These are phyloP conservation scores for Antidorcas marsupialis DNA, from an alignment of 2,113 vertebrate species.

Conservation along the genomic window DNA sequence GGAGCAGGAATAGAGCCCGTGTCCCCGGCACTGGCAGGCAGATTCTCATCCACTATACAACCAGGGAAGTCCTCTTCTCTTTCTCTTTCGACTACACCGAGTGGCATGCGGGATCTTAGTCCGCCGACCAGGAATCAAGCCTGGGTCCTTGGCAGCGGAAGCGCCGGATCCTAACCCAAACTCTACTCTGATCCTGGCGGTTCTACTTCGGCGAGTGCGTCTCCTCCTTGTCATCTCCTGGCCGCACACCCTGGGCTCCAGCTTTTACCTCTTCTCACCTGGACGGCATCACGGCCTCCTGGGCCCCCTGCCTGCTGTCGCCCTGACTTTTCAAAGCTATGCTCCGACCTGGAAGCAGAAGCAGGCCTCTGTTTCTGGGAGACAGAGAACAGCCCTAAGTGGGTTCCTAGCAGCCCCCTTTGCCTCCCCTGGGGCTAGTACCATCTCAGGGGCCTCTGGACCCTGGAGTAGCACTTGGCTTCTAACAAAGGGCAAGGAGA, in stretches of 20 bases:
- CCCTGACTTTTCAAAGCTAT: background rate
- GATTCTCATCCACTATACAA: background rate
- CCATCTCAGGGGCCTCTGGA: background rate
- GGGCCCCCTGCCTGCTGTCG: background rate
- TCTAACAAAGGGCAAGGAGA: background rate
- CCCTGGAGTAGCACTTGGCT: background rate
- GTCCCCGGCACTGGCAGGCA: background rate
- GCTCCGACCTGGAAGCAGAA: background rate
- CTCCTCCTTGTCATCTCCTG: rapidly evolving
- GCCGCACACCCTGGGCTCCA: background rate
- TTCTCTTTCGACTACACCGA: background rate
- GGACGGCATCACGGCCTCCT: constrained; percentile 65
- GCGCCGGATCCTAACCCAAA: background rate
- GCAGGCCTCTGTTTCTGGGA: background rate
- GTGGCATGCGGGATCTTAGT: background rate
- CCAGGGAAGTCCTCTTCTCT: background rate
- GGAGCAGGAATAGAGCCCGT: background rate
- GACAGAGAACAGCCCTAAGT: background rate
- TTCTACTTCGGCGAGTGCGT: too few relatives aligned
- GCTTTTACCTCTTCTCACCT: constrained; percentile 75
- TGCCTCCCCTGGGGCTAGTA: background rate
- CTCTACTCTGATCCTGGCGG: background rate
- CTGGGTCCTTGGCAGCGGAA: background rate
- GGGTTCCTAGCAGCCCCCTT: background rate
- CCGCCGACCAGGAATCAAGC: background rate